Evolutionary conservation across 2,113 vertebrate species (phyloP).

Genomic region (Panthera uncia): DNA sequence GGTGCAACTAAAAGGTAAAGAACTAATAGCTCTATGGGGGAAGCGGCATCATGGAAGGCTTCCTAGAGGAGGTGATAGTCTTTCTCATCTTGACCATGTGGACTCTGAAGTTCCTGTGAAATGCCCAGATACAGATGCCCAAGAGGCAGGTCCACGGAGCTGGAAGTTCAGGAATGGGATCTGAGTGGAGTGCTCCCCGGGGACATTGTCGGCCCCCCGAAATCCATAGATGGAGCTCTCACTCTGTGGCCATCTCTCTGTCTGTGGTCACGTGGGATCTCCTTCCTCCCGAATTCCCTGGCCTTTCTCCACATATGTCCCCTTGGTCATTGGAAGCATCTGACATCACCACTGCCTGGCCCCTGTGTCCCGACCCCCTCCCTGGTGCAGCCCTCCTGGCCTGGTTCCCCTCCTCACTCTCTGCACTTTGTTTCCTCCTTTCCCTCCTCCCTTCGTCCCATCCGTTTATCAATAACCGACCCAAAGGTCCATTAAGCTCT

Average conservation of each 20-base stretch:
- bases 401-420: not conserved
- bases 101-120: not conserved
- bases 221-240: not conserved
- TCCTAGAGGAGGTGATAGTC: not conserved
- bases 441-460: not conserved
- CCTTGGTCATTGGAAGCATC: not conserved
- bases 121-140: not conserved
- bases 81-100: not conserved
- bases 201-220: too few relatives aligned
- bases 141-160: not conserved
- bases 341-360: accelerated
- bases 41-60: not conserved
- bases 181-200: not conserved
- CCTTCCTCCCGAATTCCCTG: too few relatives aligned
- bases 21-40: too few relatives aligned
- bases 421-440: too few relatives aligned
- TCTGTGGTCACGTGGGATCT: not conserved
- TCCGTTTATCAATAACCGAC: not conserved
- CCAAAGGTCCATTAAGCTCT: too few relatives aligned
- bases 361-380: not conserved
- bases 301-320: not conserved
- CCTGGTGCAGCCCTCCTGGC: accelerated
- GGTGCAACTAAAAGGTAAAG: too few relatives aligned
- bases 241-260: not conserved
- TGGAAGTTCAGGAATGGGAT: not conserved